Conservation (phyloP, 2,797 vertebrate species). For the Sebastes minor region DNA sequence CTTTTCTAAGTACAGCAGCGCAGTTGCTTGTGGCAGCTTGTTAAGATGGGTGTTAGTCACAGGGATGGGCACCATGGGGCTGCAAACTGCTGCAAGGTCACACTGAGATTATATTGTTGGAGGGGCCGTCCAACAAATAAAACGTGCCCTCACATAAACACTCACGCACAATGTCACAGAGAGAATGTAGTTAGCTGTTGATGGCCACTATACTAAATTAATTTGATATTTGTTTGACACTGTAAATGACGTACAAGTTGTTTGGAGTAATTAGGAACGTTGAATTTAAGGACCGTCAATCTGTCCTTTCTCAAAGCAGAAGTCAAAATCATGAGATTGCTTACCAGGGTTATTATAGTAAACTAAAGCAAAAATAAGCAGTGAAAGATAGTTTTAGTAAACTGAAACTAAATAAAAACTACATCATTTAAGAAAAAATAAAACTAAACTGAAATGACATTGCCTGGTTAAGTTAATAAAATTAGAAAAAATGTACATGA, state of each 20-base stretch:
- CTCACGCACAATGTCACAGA: background rate
- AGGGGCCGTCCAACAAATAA: background rate
- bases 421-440: too few relatives aligned
- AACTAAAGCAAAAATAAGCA: too few relatives aligned
- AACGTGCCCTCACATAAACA: constrained; percentile 18
- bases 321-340: background rate
- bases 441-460: too few relatives aligned
- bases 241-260: background rate
- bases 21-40: constrained; percentile 48
- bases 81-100: constrained; percentile 62
- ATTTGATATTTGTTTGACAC: background rate
- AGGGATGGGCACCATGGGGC: constrained; percentile 45
- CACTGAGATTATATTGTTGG: constrained; percentile 31
- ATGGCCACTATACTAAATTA: background rate
- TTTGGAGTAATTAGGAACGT: background rate
- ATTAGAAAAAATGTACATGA: too few relatives aligned
- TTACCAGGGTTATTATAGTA: too few relatives aligned
- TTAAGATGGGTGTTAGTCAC: constrained; percentile 56
- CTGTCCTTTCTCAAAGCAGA: background rate
- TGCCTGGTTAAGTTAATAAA: too few relatives aligned
- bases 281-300: background rate
- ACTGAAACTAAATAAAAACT: too few relatives aligned
- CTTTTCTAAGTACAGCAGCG: constrained; percentile 17
- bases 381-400: too few relatives aligned
- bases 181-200: background rate